Conservation (phyloP, 2,888 invertebrate genomes). For the Pogonocherus hispidulus region DNA sequence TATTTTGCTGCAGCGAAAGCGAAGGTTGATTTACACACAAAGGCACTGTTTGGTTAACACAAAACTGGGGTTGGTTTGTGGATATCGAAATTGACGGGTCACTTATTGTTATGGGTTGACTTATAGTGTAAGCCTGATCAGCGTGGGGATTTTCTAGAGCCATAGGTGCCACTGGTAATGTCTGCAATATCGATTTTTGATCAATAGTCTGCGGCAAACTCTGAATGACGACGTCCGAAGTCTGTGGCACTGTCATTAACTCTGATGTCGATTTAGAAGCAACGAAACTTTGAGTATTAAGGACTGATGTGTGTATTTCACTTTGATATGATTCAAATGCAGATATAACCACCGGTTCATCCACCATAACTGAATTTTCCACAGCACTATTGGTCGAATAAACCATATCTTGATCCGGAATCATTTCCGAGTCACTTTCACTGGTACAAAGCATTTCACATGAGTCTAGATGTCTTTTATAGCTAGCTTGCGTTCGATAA, state of each 20-base stretch:
- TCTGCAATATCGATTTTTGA: slow-evolving; percentile 52
- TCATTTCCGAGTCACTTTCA: slow-evolving; percentile 83
- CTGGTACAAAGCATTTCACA: slow-evolving; percentile 86
- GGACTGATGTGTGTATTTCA: slow-evolving; percentile 63
- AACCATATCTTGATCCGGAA: slow-evolving; percentile 46
- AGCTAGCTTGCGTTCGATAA: slow-evolving; percentile 86
- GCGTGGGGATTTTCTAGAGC: slow-evolving; percentile 43
- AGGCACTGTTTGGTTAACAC: slow-evolving; percentile 59
- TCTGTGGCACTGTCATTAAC: slow-evolving; percentile 55
- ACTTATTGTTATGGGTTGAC: slow-evolving; percentile 45
- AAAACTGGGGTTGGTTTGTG: slow-evolving; percentile 54
- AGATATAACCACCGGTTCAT: slow-evolving; percentile 60
- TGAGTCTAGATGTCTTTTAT: slow-evolving; percentile 81
- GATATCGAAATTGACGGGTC: slow-evolving; percentile 49
- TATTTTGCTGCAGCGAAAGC: slow-evolving; percentile 48
- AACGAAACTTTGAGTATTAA: slow-evolving; percentile 64
- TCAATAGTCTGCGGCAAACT: slow-evolving; percentile 47
- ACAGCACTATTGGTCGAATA: slow-evolving; percentile 35
- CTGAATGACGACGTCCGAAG: slow-evolving; percentile 45
- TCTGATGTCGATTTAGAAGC: slow-evolving; percentile 60
- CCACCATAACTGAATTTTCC: slow-evolving; percentile 44
- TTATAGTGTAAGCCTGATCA: slow-evolving; percentile 49
- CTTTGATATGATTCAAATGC: slow-evolving; percentile 65
- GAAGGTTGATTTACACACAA: slow-evolving; percentile 59
- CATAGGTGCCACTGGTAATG: slow-evolving; percentile 47